Conservation (phyloP, 1,140 invertebrate genomes). For the Aphelenchoides besseyi region DNA sequence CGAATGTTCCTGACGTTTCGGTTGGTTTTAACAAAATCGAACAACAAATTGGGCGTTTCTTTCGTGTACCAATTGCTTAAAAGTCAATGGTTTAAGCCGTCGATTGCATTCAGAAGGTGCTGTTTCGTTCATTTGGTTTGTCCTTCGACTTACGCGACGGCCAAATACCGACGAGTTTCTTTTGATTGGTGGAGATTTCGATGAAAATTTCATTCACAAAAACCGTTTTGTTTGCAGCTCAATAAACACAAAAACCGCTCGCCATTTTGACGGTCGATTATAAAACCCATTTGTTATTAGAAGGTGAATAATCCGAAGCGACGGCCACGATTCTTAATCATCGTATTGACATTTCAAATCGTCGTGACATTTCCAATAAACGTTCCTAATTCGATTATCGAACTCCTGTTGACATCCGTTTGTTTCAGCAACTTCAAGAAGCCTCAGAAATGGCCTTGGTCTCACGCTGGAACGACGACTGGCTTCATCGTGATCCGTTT, state of each 20-base stretch:
- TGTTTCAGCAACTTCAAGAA: background rate
- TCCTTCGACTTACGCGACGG: background rate
- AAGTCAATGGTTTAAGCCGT: background rate
- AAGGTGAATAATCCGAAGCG: background rate
- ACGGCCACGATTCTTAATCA: too few relatives aligned
- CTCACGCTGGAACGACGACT: conserved; percentile 42
- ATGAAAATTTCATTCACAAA: too few relatives aligned
- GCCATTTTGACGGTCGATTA: background rate
- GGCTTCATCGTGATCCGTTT: conserved; percentile 31
- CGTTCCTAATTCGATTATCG: background rate
- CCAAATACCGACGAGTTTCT: background rate
- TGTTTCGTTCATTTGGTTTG: background rate
- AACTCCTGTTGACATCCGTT: background rate
- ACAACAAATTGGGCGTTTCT: conserved; percentile 2
- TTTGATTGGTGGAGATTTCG: background rate
- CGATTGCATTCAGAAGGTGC: background rate
- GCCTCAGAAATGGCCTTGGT: conserved; percentile 37
- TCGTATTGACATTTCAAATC: background rate
- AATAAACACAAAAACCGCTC: too few relatives aligned
- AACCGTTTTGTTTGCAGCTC: too few relatives aligned
- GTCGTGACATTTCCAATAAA: background rate
- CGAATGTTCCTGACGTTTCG: too few relatives aligned
- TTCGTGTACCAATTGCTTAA: background rate
- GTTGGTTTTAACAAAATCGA: too few relatives aligned
- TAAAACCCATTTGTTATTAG: background rate